phyloP scores from a whole-genome alignment of 2,888 invertebrate genomes.

The Eurytoma adleriae region DNA sequence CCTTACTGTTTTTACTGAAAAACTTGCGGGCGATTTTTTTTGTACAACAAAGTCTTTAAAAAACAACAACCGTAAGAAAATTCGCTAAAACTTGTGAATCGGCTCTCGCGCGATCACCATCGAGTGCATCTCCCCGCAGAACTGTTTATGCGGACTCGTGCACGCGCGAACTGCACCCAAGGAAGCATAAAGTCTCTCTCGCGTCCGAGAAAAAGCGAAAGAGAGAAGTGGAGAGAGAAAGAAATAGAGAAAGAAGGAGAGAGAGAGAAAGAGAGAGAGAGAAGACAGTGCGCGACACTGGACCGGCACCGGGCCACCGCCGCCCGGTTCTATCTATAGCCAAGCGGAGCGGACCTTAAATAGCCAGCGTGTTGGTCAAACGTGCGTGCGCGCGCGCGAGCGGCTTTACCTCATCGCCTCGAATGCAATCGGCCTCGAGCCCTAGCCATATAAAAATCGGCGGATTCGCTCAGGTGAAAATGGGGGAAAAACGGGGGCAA shows the following conservation, averaged over 20 bases:
- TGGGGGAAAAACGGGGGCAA: constrained; percentile 33
- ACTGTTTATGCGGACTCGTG: too few species aligned
- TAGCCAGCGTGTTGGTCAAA: constrained; percentile 64
- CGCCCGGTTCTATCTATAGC: constrained; percentile 73
- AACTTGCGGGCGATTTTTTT: too few species aligned
- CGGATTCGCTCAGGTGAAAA: neutral
- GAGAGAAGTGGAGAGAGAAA: too few species aligned
- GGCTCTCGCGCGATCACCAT: neutral
- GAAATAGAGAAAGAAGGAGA: neutral
- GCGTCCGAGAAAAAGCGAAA: too few species aligned
- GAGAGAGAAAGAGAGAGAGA: neutral
- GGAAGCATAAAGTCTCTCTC: too few species aligned
- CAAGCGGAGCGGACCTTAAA: constrained; percentile 74
- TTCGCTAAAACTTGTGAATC: neutral
- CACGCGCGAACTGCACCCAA: too few species aligned
- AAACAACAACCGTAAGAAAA: too few species aligned
- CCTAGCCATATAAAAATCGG: constrained; percentile 12
- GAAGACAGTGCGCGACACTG: constrained; percentile 46
- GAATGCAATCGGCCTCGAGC: constrained; percentile 13
- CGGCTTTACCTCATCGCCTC: constrained; percentile 43
- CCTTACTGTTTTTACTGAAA: too few species aligned
- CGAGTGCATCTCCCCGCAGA: too few species aligned
- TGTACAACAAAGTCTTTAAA: too few species aligned
- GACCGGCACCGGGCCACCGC: constrained; percentile 44
- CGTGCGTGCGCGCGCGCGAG: neutral